Conservation (phyloP, 2,113 vertebrate genomes). For the Poeciliopsis turrubarensis region DNA sequence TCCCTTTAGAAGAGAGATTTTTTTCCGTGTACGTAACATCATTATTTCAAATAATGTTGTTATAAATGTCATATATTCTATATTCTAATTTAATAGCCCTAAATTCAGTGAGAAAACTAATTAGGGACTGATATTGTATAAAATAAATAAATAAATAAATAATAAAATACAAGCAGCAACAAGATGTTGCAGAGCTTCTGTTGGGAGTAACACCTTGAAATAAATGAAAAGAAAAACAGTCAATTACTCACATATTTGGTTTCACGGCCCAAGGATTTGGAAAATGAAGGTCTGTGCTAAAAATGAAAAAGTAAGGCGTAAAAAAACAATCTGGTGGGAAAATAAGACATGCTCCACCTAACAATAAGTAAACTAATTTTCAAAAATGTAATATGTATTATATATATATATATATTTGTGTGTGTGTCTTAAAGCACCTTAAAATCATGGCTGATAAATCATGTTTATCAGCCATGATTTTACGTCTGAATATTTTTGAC, state of each 20-base stretch:
- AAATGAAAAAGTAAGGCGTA: constrained; percentile 31
- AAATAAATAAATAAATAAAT: background rate
- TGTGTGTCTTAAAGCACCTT: too few relatives aligned
- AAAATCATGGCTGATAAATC: background rate
- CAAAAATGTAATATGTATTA: background rate
- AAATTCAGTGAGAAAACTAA: background rate
- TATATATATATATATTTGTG: too few relatives aligned
- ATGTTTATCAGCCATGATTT: background rate
- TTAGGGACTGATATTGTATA: background rate
- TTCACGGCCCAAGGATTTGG: constrained; percentile 88
- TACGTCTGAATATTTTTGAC: background rate
- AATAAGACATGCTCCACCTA: background rate
- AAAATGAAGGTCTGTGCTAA: constrained; percentile 69
- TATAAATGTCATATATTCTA: background rate
- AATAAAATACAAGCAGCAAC: background rate
- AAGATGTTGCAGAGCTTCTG: background rate
- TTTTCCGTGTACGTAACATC: background rate
- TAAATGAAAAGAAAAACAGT: background rate
- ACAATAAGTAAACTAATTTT: background rate
- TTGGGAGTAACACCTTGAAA: background rate
- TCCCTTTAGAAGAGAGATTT: background rate
- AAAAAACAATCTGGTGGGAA: background rate
- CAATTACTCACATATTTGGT: constrained; percentile 93
- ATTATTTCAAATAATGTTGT: background rate
- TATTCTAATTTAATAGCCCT: background rate